Evolutionary conservation across 2,113 vertebrate species (phyloP), one percentile per base, ranked within the genome.

Genomic region (Channa argus): DNA sequence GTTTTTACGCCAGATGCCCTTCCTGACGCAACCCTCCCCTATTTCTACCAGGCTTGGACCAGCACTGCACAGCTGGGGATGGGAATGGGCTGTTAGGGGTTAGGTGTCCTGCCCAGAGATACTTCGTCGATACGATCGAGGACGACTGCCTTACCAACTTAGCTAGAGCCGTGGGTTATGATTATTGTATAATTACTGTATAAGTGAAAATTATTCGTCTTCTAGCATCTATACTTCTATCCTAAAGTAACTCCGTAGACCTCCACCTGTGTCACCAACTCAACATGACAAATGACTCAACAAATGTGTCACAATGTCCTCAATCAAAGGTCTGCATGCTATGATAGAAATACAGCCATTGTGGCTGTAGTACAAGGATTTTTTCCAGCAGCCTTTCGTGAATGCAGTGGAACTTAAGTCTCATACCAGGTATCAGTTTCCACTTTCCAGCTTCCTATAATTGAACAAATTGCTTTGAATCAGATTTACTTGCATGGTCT

Each of bases 401-500:
- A 86, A 86, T 64, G 79, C 77, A 71, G 74, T 89, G 79, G 86
- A 92, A 87, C 80, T 58, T 55, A 84, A 82, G 65, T 89, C 88
- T 85, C 86, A 86, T 64, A 77, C 74, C 55, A 56, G 81, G 88
- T 90, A 90, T 80, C 85, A 56, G 72, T 83, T 93, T 91, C 51
- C 83, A 89, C 76, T 90, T 88, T 88, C 84, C 86, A 88, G 86
- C 86, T 91, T 82, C 87, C 63, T 87, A 85, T 87, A 92, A 89
- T 86, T 88, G 83, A 86, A 93, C 91, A 93, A 92, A 92, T 91
- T 90, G 88, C 82, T 81, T 88, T 86, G 88, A 90, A 91, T 92
- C 79, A 78, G 83, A 92, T 93, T 88, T 82, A 77, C 85, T 87
- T 75, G 82, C 81, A 56, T 58, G 77, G 87, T 71, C 86, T 92